Evolutionary conservation across 2,888 invertebrate species (phyloP), one percentile per base, ranked within the genome.

Genomic region (Leptopterna dolabrata): DNA sequence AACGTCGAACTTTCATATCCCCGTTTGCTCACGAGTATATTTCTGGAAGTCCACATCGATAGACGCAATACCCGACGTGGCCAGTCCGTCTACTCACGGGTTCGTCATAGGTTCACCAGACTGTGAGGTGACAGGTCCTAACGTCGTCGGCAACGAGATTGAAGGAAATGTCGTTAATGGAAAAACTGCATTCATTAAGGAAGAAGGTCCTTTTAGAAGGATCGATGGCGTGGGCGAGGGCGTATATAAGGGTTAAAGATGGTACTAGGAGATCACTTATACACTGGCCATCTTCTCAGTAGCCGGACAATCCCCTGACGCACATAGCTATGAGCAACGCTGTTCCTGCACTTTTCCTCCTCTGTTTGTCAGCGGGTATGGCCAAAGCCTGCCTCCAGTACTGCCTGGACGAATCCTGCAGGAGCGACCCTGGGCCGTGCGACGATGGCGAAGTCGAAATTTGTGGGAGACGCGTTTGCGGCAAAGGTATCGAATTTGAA

Each of bases 181-280:
- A 45, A 45, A 78, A 78, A 78, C 78, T 78, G 78, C 78, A 78
- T 78, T 43, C 43, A 78, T 78, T 78, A 78, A 78, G 41, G 27
- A 27, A 27, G 19, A 19, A 27, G 19, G n/a, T 7, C 24, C 63
- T 13, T 63, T 63, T 19, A 0, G 0, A 63, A 63, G 24, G 63
- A 63, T 63, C 63, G 63, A 63, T 63, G 63, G 24, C 36, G 76
- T 78, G 27, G 78, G 78, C 78, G 41, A 45, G 45, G 24, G 78
- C n/a, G 78, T 78, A 78, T 78, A 78, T 19, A 78, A 78, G 78
- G 45, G 45, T 19, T 78, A 19, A 16, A 14, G 14, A 27, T 9
- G 41, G 43, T 11, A 43, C 19, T 43, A 0, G 16, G 0, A 43
- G 27, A 43, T 78, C 78, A 78, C 78, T 78, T 78, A 45, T 14